Evolutionary conservation across 1,140 invertebrate species (phyloP).

Genomic region (Neodiprion fabricii): DNA sequence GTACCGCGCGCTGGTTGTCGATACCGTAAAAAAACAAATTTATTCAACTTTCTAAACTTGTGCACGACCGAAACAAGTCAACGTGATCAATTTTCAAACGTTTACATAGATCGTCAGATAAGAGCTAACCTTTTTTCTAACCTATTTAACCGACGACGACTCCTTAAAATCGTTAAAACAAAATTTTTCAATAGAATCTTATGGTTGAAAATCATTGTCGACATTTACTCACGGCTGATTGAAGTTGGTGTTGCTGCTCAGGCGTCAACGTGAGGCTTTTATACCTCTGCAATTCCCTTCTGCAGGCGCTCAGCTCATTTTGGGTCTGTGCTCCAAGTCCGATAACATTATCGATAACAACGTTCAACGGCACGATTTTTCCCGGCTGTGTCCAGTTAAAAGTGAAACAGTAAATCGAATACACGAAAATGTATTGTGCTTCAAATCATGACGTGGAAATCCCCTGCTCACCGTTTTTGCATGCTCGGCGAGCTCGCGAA

Average conservation of each 20-base stretch:
- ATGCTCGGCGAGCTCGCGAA: constrained; percentile 47
- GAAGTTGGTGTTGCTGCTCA: constrained; percentile 38
- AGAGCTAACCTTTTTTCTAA: background rate
- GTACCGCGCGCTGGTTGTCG: too few species aligned
- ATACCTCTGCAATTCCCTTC: constrained; percentile 40
- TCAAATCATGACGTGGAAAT: background rate
- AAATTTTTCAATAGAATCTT: background rate
- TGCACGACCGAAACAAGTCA: background rate
- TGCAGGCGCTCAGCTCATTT: constrained; percentile 34
- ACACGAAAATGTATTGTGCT: background rate
- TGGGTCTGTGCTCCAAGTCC: constrained; percentile 35
- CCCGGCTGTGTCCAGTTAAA: constrained; percentile 21
- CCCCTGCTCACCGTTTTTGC: constrained; percentile 8
- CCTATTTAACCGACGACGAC: background rate
- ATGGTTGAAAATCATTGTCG: background rate
- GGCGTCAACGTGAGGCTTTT: constrained; percentile 40
- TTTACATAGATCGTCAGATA: background rate
- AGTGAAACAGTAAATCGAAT: background rate
- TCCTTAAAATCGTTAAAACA: too few species aligned
- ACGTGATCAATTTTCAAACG: constrained; percentile 12
- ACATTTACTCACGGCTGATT: constrained; percentile 29
- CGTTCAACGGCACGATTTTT: constrained; percentile 40
- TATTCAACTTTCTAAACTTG: too few species aligned
- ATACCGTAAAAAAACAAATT: too few species aligned
- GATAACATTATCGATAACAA: constrained; percentile 43